Evolutionary conservation across 2,797 vertebrate genomes (phyloP).

Genomic region (Scarus forsteni): DNA sequence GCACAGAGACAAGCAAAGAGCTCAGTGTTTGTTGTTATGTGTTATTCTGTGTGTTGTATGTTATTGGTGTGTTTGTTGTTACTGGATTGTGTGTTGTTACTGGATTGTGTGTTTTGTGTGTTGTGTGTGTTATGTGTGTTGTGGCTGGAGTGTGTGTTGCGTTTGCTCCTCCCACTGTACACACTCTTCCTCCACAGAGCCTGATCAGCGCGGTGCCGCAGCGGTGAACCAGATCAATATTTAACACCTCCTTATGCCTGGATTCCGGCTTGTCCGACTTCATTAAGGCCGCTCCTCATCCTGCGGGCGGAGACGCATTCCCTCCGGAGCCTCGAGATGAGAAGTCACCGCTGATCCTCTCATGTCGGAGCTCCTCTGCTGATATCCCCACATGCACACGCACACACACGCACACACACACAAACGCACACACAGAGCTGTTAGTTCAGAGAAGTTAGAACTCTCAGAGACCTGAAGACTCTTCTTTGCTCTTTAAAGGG

Average conservation of each 20-base stretch:
- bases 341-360: slow-evolving; percentile 50
- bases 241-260: slow-evolving; percentile 95
- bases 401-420: neutral
- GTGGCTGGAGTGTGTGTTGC: slow-evolving; percentile 61
- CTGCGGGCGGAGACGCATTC: slow-evolving; percentile 80
- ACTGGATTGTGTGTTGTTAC: too few species aligned
- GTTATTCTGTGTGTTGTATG: too few species aligned
- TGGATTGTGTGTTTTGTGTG: too few species aligned
- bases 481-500: too few species aligned
- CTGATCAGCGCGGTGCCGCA: slow-evolving; percentile 88
- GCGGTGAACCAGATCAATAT: slow-evolving; percentile 94
- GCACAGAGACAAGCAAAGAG: too few species aligned
- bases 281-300: slow-evolving; percentile 94
- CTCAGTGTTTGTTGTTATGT: too few species aligned
- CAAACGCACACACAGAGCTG: neutral
- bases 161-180: slow-evolving; percentile 72
- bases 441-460: too few species aligned
- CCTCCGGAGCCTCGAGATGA: slow-evolving; percentile 86
- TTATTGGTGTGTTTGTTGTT: too few species aligned
- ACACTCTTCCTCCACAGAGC: slow-evolving; percentile 85
- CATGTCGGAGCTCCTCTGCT: slow-evolving; percentile 39
- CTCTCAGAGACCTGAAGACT: too few species aligned
- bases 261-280: slow-evolving; percentile 94
- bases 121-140: slow-evolving; percentile 20
- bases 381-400: slow-evolving; percentile 13